Evolutionary conservation across 2,113 vertebrate genomes (phyloP), one percentile per base, ranked within the genome.

Genomic region (Etheostoma spectabile): DNA sequence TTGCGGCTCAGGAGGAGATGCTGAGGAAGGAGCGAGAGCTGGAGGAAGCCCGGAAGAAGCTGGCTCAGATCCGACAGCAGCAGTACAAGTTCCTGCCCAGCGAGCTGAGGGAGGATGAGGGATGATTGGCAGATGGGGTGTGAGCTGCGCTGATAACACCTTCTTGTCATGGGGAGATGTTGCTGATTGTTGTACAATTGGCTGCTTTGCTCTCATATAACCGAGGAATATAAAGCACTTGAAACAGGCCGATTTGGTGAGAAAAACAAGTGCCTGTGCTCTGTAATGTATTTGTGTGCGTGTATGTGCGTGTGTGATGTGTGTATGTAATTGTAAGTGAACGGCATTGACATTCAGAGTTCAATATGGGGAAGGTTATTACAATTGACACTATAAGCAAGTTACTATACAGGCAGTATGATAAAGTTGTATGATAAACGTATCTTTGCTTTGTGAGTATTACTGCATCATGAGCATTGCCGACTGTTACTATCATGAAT

Each of bases 1-100:
- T 99, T 7, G 98, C 98, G 0, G 98, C 98, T 67, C 98, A 99
- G 91, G 98, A 99, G 88, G 98, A 99, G 94, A 99, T 99, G 98
- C 95, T 99, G 73, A 97, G 98, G 93, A 99, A 99, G 86, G 98
- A 99, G 66, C 94, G 97, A 27, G 98, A 99, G 88, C 93, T 99
- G 83, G 98, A 99, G 92, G 98, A 99, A 85, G 98, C 98, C 2
- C 95, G 98, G 67, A 99, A 99, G 91, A 99, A 99, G 73, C 95
- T 99, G 88, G 98, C 98, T 78, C 98, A 99, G 92, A 99, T 99
- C 86, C 96, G 98, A 86, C 98, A 99, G 93, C 98, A 99, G 93
- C 98, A 99, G 91, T 99, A 99, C 91, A 99, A 99, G 88, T 99
- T 99, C 89, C 93, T 99, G 59, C 98, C 98, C 77, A 98, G 96